These are phyloP conservation scores for Hirundichthys speculiger DNA, from an alignment of 2,113 vertebrate species.

Conservation along the genomic window DNA sequence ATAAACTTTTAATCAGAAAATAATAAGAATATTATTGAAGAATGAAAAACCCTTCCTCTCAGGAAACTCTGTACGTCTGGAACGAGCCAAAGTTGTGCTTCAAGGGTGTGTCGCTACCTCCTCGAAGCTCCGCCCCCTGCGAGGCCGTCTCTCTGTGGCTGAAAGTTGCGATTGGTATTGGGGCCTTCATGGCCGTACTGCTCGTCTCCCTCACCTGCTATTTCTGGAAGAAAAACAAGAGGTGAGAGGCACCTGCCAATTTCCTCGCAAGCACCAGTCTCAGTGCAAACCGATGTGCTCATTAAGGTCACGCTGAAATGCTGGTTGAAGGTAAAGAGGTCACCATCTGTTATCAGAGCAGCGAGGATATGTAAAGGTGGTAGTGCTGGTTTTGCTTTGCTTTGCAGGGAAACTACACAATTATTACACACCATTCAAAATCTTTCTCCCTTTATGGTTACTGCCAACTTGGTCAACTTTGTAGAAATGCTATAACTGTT, in stretches of 20 bases:
- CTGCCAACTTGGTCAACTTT: too few relatives aligned
- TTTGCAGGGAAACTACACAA: too few relatives aligned
- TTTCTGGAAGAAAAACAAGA: slow-evolving; percentile 99
- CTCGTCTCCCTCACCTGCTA: slow-evolving; percentile 94
- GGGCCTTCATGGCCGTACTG: slow-evolving; percentile 88
- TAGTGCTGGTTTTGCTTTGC: not conserved
- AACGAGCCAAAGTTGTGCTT: slow-evolving; percentile 92
- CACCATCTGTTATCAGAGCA: not conserved
- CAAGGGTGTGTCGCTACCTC: slow-evolving; percentile 86
- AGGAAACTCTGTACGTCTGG: slow-evolving; percentile 95
- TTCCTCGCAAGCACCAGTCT: not conserved
- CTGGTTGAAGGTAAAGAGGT: slow-evolving; percentile 13
- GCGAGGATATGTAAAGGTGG: not conserved
- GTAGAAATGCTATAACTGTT: too few relatives aligned
- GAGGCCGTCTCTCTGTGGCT: slow-evolving; percentile 94
- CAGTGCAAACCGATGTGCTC: not conserved
- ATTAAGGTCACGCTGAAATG: slow-evolving; percentile 5
- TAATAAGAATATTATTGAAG: not conserved
- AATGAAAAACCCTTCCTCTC: not conserved
- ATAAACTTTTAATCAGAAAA: too few relatives aligned
- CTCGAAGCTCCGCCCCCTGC: slow-evolving; percentile 85
- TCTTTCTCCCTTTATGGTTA: too few relatives aligned
- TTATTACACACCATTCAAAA: too few relatives aligned
- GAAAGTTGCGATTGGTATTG: slow-evolving; percentile 90
- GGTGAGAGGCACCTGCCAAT: slow-evolving; percentile 77